phyloP scores from a whole-genome alignment of 2,797 vertebrate species.

The Mormyrus hasselquistii region DNA sequence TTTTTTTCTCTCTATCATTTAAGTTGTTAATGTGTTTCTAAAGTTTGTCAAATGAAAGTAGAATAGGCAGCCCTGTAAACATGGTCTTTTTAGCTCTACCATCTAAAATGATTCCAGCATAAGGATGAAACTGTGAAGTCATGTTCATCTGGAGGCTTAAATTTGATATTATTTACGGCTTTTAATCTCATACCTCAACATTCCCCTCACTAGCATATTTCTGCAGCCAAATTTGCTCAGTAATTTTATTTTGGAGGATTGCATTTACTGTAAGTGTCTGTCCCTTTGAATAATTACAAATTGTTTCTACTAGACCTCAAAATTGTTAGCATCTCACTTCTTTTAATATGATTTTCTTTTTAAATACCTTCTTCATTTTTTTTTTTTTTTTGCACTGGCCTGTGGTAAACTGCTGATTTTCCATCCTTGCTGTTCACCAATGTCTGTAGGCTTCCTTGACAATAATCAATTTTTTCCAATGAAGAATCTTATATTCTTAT shows the following conservation, averaged over 20 bases:
- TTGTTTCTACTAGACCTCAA: neutral
- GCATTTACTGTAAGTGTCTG: neutral
- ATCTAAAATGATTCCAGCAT: neutral
- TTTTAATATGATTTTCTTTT: neutral
- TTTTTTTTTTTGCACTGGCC: neutral
- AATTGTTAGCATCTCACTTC: neutral
- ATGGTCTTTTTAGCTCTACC: neutral
- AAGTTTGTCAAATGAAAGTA: neutral
- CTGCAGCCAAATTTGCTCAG: neutral
- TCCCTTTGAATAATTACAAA: neutral
- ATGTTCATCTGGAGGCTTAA: neutral
- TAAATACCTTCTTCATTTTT: too few relatives aligned
- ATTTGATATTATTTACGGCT: neutral
- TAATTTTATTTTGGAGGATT: neutral
- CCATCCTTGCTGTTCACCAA: neutral
- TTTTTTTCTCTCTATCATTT: neutral
- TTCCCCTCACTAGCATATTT: neutral
- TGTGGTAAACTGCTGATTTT: neutral
- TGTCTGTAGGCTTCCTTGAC: neutral
- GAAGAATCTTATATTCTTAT: neutral
- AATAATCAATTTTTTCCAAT: neutral
- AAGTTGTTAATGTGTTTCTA: neutral
- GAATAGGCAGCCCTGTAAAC: neutral
- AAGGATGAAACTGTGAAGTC: neutral
- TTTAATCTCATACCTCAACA: neutral